Percentiles rank a stretch among this genome's conserved stretches.
phyloP scores from a whole-genome alignment of 2,888 invertebrate species.

The Dicycla oo region DNA sequence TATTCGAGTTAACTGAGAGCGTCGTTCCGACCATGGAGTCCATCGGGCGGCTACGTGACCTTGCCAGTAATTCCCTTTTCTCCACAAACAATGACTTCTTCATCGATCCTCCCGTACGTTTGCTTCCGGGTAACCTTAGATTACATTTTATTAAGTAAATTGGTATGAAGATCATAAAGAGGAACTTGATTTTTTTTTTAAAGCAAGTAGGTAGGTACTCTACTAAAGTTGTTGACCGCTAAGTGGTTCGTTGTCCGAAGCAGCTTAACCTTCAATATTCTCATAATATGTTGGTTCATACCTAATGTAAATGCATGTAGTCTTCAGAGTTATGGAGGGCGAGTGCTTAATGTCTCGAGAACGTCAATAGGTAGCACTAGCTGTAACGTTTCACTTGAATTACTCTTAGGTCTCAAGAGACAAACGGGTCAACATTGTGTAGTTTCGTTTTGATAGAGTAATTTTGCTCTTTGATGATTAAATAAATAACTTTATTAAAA shows the following conservation, averaged over 20 bases:
- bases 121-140: background rate
- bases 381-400: slow-evolving; percentile 35
- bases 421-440: slow-evolving; percentile 30
- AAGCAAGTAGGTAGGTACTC: background rate
- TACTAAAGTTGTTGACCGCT: background rate
- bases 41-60: slow-evolving; percentile 84
- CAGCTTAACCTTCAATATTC: background rate
- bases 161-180: background rate
- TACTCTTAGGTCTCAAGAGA: slow-evolving; percentile 23
- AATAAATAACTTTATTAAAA: slow-evolving; percentile 11
- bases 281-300: background rate
- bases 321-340: slow-evolving; percentile 18
- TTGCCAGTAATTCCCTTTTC: slow-evolving; percentile 67
- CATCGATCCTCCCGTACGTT: slow-evolving; percentile 29
- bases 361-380: slow-evolving; percentile 58
- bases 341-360: slow-evolving; percentile 53
- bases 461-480: slow-evolving; percentile 20
- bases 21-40: slow-evolving; percentile 76
- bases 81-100: slow-evolving; percentile 46
- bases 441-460: slow-evolving; percentile 24
- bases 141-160: slow-evolving; percentile 14
- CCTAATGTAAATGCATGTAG: slow-evolving; percentile 45
- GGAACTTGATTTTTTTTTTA: background rate
- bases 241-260: background rate
- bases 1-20: slow-evolving; percentile 75